Evolutionary conservation across 1,140 invertebrate genomes (phyloP).

Genomic region (Himalopsyche phryganea): DNA sequence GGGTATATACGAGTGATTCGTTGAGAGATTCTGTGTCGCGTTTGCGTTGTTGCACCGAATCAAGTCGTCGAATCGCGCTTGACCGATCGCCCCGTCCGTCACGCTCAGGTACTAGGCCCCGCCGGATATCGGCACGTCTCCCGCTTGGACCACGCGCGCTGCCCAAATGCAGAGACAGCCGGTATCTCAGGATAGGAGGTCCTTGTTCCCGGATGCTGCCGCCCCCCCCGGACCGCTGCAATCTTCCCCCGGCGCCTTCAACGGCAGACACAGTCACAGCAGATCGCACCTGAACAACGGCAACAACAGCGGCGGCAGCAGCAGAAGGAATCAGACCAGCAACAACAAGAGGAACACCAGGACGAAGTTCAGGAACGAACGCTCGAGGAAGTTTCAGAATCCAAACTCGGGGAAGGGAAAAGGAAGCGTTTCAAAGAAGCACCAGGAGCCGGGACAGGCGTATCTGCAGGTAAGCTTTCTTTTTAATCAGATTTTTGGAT

Average conservation of each 20-base stretch:
- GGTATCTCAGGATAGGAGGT: conserved; percentile 25
- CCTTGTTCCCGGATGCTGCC: conserved; percentile 28
- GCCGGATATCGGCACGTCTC: conserved; percentile 20
- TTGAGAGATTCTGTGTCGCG: not conserved
- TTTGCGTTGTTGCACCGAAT: not conserved
- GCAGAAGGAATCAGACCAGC: not conserved
- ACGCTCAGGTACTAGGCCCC: conserved; percentile 32
- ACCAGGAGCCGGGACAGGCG: conserved; percentile 6
- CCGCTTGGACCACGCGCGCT: conserved; percentile 2
- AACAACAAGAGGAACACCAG: not conserved
- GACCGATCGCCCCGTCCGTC: conserved; percentile 20
- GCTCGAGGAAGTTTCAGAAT: conserved; percentile 8
- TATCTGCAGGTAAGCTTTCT: not conserved
- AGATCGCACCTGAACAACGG: not conserved
- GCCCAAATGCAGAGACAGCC: conserved; percentile 28
- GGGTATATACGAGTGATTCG: too few species aligned
- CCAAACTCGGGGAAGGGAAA: not conserved
- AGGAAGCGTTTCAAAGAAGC: conserved; percentile 10
- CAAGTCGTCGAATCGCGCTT: not conserved
- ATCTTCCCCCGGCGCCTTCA: not conserved
- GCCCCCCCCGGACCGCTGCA: not conserved
- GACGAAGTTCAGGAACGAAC: conserved; percentile 18
- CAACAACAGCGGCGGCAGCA: not conserved
- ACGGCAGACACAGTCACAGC: not conserved
- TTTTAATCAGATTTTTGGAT: not conserved